A percentile compares a stretch with the other conserved stretches of the same genome.
These are phyloP conservation scores for Exocentrus adspersus DNA, from an alignment of 2,888 invertebrate genomes.

Conservation along the genomic window DNA sequence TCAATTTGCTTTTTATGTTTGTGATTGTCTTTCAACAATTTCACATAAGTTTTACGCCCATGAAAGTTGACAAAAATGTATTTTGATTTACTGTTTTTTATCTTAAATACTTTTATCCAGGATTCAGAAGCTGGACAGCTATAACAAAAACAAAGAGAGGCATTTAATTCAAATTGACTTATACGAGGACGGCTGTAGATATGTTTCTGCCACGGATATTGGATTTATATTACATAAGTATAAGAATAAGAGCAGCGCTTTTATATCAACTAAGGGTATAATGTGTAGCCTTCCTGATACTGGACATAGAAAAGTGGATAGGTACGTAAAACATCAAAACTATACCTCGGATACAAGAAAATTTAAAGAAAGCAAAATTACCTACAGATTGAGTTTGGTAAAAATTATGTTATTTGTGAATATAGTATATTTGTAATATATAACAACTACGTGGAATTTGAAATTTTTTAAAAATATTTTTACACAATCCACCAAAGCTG, in stretches of 20 bases:
- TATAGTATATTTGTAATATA: too few relatives aligned
- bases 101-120: constrained; percentile 42
- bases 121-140: constrained; percentile 35
- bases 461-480: too few relatives aligned
- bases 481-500: too few relatives aligned
- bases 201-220: constrained; percentile 44
- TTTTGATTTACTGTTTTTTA: constrained; percentile 44
- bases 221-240: too few relatives aligned
- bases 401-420: not conserved
- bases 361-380: too few relatives aligned
- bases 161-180: constrained; percentile 37
- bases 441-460: too few relatives aligned
- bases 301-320: too few relatives aligned
- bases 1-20: constrained; percentile 14
- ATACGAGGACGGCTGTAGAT: constrained; percentile 46
- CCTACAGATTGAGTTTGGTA: not conserved
- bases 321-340: too few relatives aligned
- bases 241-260: too few relatives aligned
- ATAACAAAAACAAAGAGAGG: constrained; percentile 32
- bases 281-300: too few relatives aligned
- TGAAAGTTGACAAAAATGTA: constrained; percentile 35
- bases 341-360: too few relatives aligned
- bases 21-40: constrained; percentile 47
- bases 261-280: too few relatives aligned
- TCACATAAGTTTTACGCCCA: constrained; percentile 40